Evolutionary conservation across 2,113 vertebrate genomes (phyloP), one percentile per base, ranked within the genome.

Genomic region (Poecile atricapillus): DNA sequence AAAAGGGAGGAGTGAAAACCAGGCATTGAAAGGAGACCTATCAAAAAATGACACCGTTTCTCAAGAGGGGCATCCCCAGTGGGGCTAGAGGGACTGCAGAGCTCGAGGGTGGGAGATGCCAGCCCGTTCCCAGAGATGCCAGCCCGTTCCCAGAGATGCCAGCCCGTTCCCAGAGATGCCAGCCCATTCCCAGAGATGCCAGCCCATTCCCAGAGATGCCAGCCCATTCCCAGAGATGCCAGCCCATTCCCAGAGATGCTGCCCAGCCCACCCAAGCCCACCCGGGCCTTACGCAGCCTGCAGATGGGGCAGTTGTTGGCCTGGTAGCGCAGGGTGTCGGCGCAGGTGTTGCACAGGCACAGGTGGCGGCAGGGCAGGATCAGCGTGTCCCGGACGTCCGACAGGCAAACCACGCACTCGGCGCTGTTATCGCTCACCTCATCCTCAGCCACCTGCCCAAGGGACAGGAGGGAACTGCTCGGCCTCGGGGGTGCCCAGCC

Each of bases 251-350:
- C 1, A 11, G 13, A 46, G 25, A 3, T 14, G 7, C 50, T 20
- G 4, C 30, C 62, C 44, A 49, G 7, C 52, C 33, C 37, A 7
- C 4, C 67, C 76, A 10, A 6, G 76, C 37, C 5, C 6, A 37
- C 63, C 56, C 11, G 0, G 6, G 37, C 50, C 87, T 82, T 82
- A 99, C 99, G 99, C 92, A 99, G 98, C 93, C 99, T 98, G 98
- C 99, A 99, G 98, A 99, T 99, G 60, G 99, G 99, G 83, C 99
- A 99, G 98, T 99, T 99, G 98, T 99, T 99, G 96, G 99, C 99
- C 97, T 99, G 99, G 98, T 99, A 99, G 84, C 99, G 99, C 93
- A 99, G 97, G 1, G 99, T 99, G 97, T 99, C 99, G 2, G 99
- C 99, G 1, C 99, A 99, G 52, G 99, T 97, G 94, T 99, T 99